Evolutionary conservation across 2,888 invertebrate genomes (phyloP), one percentile per base, ranked within the genome.

Genomic region (Stenichneumon culpator): DNA sequence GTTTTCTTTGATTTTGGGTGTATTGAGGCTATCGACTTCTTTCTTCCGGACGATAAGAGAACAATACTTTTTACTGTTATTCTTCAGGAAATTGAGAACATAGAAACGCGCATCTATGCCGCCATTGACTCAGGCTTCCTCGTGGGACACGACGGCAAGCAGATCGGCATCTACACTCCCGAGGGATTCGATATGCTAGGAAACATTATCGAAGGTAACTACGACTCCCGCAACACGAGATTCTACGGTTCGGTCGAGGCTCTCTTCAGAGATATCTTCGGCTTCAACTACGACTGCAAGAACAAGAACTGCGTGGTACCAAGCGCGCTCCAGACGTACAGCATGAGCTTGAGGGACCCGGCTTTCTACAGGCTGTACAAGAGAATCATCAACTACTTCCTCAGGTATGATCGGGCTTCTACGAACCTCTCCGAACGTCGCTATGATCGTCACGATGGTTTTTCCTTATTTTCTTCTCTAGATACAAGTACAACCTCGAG

Each of bases 301-400:
- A 91, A 93, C 88, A 93, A 94, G 86, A 91, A 93, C 90, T 92
- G 95, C 86, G 92, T 95, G 28, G 93, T 95, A 0, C 97, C 96
- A 11, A 96, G 96, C 72, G 95, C 94, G 0, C 93, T 97, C 87
- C 96, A 97, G 90, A 95, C 96, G 89, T 96, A 95, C 92, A 96
- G 96, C 91, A 96, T 96, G 14, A 95, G 95, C 72, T 93, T 96
- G 86, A 95, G 97, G 81, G 97, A 97, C 90, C 97, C 97, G 5
- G 96, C 96, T 22, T 96, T 96, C 95, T 97, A 96, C 94, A 95
- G 96, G 93, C 94, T 97, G 83, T 95, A 95, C 95, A 96, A 96
- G 92, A 96, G 95, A 86, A 95, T 97, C 86, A 93, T 95, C 78
- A 93, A 95, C 82, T 96, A 96, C 95, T 92, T 92, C 91, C 60